Conservation (phyloP, 2,888 invertebrate genomes). For the Erebia palarica region DNA sequence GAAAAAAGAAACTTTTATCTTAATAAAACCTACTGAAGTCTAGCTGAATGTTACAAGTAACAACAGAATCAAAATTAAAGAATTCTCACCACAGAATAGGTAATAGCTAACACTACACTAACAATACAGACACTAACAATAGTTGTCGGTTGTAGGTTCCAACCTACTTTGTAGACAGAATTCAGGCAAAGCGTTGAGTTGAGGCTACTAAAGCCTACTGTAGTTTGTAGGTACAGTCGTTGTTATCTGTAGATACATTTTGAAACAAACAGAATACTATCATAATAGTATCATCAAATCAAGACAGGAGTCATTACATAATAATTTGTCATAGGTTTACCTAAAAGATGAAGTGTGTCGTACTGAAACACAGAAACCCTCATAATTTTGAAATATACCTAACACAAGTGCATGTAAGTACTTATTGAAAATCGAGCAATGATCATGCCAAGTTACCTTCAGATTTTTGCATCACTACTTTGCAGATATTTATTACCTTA, state of each 20-base stretch:
- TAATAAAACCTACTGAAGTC: too few relatives aligned
- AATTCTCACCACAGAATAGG: not conserved
- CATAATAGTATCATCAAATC: not conserved
- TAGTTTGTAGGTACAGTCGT: conserved; percentile 24
- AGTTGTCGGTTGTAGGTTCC: not conserved
- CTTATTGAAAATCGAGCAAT: not conserved
- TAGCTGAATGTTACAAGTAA: too few relatives aligned
- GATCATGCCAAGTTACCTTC: not conserved
- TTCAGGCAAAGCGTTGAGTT: conserved; percentile 22
- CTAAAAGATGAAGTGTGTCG: not conserved
- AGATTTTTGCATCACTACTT: not conserved
- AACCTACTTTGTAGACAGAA: not conserved
- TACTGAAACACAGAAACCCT: conserved; percentile 4
- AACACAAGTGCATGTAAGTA: not conserved
- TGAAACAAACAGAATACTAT: conserved; percentile 21
- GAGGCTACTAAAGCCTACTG: conserved; percentile 9
- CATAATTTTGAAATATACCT: not conserved
- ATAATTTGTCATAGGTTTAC: not conserved
- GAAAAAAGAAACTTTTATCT: not conserved
- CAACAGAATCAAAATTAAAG: not conserved
- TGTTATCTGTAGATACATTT: conserved; percentile 30
- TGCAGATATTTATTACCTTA: conserved; percentile 4
- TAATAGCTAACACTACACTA: too few relatives aligned
- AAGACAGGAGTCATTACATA: not conserved
- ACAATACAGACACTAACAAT: not conserved